phyloP scores from a whole-genome alignment of 2,888 invertebrate species.

The Anorthoa munda region DNA sequence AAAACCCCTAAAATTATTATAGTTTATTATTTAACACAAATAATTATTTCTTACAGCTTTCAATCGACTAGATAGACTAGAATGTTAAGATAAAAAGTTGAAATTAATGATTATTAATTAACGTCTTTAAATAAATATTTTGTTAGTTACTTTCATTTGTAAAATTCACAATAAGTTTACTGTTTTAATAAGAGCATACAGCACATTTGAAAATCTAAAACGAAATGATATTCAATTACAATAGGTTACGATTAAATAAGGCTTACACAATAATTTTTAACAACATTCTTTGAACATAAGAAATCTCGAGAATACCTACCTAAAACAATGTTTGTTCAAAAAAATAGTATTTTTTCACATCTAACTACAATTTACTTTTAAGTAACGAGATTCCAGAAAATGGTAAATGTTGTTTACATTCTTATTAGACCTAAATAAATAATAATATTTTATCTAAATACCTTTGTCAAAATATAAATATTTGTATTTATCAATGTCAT shows the following conservation, averaged over 20 bases:
- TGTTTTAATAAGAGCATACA: neutral
- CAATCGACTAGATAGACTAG: conserved; percentile 66
- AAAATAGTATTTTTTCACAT: neutral
- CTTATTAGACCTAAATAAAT: conserved; percentile 24
- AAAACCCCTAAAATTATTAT: neutral
- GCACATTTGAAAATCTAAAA: conserved; percentile 9
- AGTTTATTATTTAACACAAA: conserved; percentile 59
- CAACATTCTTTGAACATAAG: neutral
- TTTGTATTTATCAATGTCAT: neutral
- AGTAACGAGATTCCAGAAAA: conserved; percentile 40
- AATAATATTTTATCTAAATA: conserved; percentile 16
- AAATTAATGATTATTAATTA: conserved; percentile 16
- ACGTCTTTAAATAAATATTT: conserved; percentile 37
- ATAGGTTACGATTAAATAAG: conserved; percentile 16
- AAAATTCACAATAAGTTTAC: neutral
- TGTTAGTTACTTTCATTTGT: conserved; percentile 28
- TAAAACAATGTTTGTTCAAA: neutral
- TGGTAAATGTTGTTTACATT: neutral
- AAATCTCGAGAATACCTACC: neutral
- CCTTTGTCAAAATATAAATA: conserved; percentile 32
- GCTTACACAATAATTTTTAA: neutral
- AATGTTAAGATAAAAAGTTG: conserved; percentile 30
- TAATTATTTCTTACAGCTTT: conserved; percentile 41
- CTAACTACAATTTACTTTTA: neutral
- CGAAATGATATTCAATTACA: conserved; percentile 6